Evolutionary conservation across 2,113 vertebrate genomes (phyloP).

Genomic region (Thalassarche chlororhynchos): DNA sequence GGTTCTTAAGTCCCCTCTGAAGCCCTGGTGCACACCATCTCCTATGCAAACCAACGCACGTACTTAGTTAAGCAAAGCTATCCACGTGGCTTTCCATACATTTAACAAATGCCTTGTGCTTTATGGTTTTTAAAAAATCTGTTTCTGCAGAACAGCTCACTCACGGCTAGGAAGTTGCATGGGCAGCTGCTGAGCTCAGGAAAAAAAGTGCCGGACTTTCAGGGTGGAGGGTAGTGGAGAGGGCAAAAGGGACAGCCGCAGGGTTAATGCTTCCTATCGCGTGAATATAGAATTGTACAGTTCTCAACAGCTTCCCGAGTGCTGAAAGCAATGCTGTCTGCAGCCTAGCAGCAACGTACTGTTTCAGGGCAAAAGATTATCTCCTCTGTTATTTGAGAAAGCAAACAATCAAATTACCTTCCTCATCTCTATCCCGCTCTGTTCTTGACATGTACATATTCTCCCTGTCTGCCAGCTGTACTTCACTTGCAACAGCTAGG

Average conservation of each 20-base stretch:
- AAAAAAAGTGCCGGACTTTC: neutral
- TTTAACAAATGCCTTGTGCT: neutral
- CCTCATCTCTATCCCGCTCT: neutral
- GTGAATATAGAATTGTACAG: neutral
- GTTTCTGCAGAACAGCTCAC: neutral
- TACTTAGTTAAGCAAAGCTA: neutral
- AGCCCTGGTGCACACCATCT: neutral
- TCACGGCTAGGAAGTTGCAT: no score
- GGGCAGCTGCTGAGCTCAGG: neutral
- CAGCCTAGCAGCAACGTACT: neutral
- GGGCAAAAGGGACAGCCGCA: neutral
- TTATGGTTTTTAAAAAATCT: no score
- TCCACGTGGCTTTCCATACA: neutral
- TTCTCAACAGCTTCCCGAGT: neutral
- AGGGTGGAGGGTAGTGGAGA: neutral
- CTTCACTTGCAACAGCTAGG: neutral
- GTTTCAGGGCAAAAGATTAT: neutral
- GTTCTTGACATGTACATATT: neutral
- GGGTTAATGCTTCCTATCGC: neutral
- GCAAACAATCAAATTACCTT: neutral
- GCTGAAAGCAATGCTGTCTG: neutral
- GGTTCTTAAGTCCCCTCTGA: neutral
- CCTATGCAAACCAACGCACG: rapidly evolving
- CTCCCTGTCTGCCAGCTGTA: neutral
- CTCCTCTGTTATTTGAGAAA: neutral